phyloP scores from a whole-genome alignment of 2,113 vertebrate species.

The Oxyruncus cristatus region DNA sequence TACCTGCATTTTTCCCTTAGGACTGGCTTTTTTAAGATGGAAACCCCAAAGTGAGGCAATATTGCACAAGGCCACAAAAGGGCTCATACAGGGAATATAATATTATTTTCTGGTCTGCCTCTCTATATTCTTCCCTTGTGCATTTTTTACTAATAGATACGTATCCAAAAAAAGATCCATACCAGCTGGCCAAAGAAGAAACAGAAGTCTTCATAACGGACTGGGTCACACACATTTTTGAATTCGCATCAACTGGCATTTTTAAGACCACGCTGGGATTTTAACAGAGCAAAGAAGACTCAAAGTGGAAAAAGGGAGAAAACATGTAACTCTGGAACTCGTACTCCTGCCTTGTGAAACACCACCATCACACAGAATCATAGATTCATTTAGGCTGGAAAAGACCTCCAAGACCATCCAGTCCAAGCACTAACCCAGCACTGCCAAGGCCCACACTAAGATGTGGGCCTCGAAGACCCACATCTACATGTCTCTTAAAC shows the following conservation, averaged over 20 bases:
- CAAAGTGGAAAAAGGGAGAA: not conserved
- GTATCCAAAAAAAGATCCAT: not conserved
- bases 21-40: not conserved
- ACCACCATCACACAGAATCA: not conserved
- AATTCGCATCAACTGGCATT: not conserved
- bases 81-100: not conserved
- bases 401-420: not conserved
- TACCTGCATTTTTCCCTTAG: not conserved
- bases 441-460: not conserved
- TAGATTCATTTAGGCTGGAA: not conserved
- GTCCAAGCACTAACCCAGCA: not conserved
- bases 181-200: not conserved
- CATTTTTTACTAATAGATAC: not conserved
- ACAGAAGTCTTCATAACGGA: not conserved
- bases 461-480: not conserved
- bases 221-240: not conserved
- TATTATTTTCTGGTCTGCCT: not conserved
- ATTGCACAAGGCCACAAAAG: not conserved
- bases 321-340: not conserved
- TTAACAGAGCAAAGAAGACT: not conserved
- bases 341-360: not conserved
- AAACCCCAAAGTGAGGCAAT: not conserved
- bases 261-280: not conserved
- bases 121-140: not conserved
- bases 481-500: fast-evolving